phyloP scores from a whole-genome alignment of 2,888 invertebrate genomes.

The Stenchaetothrips biformis region DNA sequence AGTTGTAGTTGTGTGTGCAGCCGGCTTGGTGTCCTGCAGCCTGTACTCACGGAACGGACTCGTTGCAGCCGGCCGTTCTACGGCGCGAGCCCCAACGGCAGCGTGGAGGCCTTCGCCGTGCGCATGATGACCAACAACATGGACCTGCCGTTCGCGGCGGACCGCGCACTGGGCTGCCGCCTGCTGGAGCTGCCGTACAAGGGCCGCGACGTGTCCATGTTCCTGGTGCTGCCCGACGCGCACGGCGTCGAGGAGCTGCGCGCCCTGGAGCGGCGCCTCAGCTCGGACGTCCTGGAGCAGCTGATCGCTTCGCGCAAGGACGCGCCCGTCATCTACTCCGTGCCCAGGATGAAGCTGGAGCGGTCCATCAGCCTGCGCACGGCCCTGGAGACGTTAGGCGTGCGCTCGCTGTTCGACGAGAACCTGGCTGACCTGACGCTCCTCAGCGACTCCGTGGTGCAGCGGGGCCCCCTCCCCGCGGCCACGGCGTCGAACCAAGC shows the following conservation, averaged over 20 bases:
- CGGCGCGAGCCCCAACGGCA: constrained; percentile 47
- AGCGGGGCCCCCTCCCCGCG: constrained; percentile 23
- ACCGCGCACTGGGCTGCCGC: constrained; percentile 52
- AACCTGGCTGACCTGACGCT: constrained; percentile 61
- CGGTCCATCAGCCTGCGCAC: constrained; percentile 53
- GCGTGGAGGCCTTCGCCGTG: constrained; percentile 45
- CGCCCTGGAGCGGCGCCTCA: constrained; percentile 50
- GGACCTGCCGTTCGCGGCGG: constrained; percentile 55
- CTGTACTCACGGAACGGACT: background rate
- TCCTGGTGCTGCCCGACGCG: constrained; percentile 58
- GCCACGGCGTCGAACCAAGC: background rate
- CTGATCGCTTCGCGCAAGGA: constrained; percentile 50
- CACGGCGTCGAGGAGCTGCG: constrained; percentile 49
- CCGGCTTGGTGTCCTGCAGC: background rate
- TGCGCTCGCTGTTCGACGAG: constrained; percentile 58
- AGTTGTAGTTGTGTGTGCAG: constrained; percentile 34
- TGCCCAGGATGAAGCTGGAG: constrained; percentile 67
- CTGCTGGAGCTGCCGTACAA: constrained; percentile 68
- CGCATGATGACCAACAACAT: constrained; percentile 66
- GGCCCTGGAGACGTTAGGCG: constrained; percentile 54
- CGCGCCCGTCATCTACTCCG: constrained; percentile 40
- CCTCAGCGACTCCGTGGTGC: constrained; percentile 50
- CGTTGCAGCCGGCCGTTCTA: constrained; percentile 53
- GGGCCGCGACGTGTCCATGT: constrained; percentile 57
- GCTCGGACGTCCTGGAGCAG: constrained; percentile 49